Percentiles rank a stretch among this genome's conserved stretches.
phyloP scores from a whole-genome alignment of 2,113 vertebrate genomes.

The Oncorhynchus gorbuscha region DNA sequence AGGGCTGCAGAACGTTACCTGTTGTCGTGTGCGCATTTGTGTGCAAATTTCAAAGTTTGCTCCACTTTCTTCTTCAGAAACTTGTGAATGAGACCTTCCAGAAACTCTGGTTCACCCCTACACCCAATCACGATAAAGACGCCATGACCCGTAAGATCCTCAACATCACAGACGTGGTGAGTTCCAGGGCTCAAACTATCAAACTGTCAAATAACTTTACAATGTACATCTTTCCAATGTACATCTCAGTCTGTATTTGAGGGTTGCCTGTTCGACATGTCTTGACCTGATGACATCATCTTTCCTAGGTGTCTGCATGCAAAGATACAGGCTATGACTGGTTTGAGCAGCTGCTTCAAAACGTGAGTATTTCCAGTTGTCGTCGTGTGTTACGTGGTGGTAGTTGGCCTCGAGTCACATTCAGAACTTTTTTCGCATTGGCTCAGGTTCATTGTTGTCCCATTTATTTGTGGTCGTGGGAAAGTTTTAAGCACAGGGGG shows the following conservation, averaged over 20 bases:
- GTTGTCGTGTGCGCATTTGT: constrained; percentile 13
- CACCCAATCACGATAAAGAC: constrained; percentile 92
- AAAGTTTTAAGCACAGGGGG: too few relatives aligned
- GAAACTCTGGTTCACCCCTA: constrained; percentile 99
- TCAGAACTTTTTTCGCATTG: neutral
- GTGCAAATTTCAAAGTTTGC: constrained; percentile 7
- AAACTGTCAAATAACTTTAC: neutral
- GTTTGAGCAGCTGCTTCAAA: constrained; percentile 99
- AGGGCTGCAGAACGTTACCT: neutral
- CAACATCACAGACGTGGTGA: constrained; percentile 98
- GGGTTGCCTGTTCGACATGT: neutral
- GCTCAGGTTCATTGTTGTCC: too few relatives aligned
- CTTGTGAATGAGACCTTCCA: constrained; percentile 99
- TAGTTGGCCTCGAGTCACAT: neutral
- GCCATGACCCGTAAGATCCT: constrained; percentile 98
- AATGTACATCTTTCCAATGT: neutral
- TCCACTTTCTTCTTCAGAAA: constrained; percentile 79
- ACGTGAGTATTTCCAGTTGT: constrained; percentile 77
- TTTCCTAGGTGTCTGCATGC: constrained; percentile 89
- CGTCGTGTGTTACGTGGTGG: neutral
- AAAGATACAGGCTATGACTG: constrained; percentile 98
- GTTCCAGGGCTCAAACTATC: constrained; percentile 27
- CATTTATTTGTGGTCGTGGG: too few relatives aligned
- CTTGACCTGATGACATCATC: neutral
- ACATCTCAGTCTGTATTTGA: neutral